Evolutionary conservation across 2,797 vertebrate genomes (phyloP), one percentile per base, ranked within the genome.

Genomic region (Acanthurus tractus): DNA sequence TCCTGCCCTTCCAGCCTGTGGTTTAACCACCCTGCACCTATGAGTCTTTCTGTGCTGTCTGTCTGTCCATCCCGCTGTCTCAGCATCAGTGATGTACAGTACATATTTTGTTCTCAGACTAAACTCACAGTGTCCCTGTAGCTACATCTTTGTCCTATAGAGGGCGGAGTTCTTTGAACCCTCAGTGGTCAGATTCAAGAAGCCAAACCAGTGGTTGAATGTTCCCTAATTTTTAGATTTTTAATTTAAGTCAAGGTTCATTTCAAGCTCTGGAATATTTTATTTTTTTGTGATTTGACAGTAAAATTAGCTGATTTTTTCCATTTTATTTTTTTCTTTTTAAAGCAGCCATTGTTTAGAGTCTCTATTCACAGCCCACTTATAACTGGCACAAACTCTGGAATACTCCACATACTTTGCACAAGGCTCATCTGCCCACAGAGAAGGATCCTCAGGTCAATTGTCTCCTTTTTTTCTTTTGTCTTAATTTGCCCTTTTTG

Each of bases 361-460:
- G 67, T 38, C 57, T 63, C 29, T 44, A 49, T 77, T 82, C 69
- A 76, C n/a, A 68, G 54, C 79, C 74, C 68, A 78, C 50, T 78
- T 67, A 45, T 40, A 56, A 78, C 50, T 78, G 36, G 71, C 55
- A 34, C 49, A 55, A 22, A 69, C 57, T 63, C 20, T 70, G 25
- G 45, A 69, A 76, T 76, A 23, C 44, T 61, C 52, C 57, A 72
- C 53, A 84, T 82, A 38, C 63, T 77, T 77, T 65, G 54, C 70
- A 54, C 29, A 52, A 64, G 56, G 63, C 49, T 74, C 55, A 77
- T 83, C 50, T 82, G 68, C 74, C 79, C 83, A 82, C 79, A 70
- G 57, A 34, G 29, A 34, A 34, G 64, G 76, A 69, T 65, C 52
- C 56, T 70, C 61, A 76, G 72, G 65, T 86, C 82, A 67, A 53